These are phyloP conservation scores for Brachionus calyciflorus DNA, from an alignment of 1,140 invertebrate genomes.

Conservation along the genomic window DNA sequence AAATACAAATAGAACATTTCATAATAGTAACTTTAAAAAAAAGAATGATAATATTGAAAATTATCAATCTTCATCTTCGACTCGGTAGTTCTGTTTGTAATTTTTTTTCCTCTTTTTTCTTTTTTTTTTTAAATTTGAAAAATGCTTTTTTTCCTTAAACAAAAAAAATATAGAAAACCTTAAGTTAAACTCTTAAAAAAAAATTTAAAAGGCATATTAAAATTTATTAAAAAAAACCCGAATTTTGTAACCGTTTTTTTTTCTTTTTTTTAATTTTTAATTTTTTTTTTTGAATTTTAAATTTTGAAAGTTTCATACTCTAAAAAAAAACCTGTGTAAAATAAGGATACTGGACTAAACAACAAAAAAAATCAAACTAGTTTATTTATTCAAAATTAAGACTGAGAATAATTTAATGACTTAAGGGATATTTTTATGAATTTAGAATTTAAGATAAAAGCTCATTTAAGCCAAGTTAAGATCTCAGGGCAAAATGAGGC, in stretches of 20 bases:
- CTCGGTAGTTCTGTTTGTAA: constrained; percentile 3
- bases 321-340: no score
- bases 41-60: constrained; percentile 32
- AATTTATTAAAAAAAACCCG: constrained; percentile 19
- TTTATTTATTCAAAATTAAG: no score
- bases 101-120: neutral
- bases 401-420: no score
- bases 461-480: no score
- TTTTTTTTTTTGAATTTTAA: constrained; percentile 12
- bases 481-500: no score
- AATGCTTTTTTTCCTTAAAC: no score
- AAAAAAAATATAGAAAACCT: no score
- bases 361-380: no score
- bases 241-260: constrained; percentile 37
- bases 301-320: neutral
- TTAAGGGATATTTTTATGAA: no score
- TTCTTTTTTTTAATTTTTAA: constrained; percentile 4
- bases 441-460: no score
- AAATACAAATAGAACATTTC: neutral
- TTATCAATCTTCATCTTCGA: constrained; percentile 34
- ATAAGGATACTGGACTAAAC: no score
- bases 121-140: neutral
- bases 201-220: neutral
- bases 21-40: constrained; percentile 14
- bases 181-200: neutral